A percentile compares a stretch with the other conserved stretches of the same genome.
Conservation (phyloP, 2,888 invertebrate genomes). For the Aporophyla lueneburgensis region DNA sequence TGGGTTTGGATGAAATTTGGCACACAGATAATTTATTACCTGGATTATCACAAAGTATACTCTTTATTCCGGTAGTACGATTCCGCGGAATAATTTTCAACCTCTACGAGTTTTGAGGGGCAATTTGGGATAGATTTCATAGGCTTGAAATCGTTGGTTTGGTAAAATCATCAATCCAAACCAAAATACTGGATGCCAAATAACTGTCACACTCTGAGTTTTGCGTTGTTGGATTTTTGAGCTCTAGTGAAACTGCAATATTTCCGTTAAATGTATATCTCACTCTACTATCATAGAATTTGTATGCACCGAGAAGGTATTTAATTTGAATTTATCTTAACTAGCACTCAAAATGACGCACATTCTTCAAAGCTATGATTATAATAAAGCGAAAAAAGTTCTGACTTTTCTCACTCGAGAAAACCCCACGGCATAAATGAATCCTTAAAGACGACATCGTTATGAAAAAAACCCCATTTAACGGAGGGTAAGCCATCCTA, state of each 20-base stretch:
- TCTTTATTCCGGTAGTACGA: too few species aligned
- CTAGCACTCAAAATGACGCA: neutral
- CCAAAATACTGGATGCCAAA: too few species aligned
- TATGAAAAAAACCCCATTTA: constrained; percentile 48
- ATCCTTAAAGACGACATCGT: constrained; percentile 50
- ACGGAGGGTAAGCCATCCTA: constrained; percentile 34
- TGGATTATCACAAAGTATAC: too few species aligned
- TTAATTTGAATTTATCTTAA: neutral
- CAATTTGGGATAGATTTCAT: neutral
- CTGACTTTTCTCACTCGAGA: constrained; percentile 31
- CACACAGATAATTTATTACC: too few species aligned
- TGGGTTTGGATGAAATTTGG: too few species aligned
- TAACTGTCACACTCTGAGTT: neutral
- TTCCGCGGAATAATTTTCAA: too few species aligned
- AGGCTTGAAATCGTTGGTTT: neutral
- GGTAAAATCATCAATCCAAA: too few species aligned
- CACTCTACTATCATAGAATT: neutral
- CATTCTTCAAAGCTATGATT: constrained; percentile 13
- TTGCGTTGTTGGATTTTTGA: neutral
- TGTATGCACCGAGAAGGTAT: neutral
- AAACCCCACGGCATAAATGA: constrained; percentile 32
- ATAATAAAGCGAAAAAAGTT: constrained; percentile 7
- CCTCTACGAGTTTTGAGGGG: neutral
- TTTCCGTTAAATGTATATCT: neutral
- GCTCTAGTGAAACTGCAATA: neutral